phyloP scores from a whole-genome alignment of 2,113 vertebrate species.

The Phasianus colchicus region DNA sequence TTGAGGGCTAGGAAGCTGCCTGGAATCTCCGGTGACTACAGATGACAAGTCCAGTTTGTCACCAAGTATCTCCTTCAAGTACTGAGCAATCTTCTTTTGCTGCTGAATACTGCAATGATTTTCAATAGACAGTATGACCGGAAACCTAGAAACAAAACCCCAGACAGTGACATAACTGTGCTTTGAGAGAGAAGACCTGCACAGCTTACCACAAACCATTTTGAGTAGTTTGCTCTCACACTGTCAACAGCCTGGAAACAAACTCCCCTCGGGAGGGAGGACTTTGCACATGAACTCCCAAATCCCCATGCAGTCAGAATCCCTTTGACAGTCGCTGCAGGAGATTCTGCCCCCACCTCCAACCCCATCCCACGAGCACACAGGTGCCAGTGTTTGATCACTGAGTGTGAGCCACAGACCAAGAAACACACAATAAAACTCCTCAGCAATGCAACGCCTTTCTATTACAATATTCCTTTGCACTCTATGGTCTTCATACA shows the following conservation, averaged over 20 bases:
- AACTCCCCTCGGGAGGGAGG: not conserved
- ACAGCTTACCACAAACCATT: not conserved
- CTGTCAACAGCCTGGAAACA: not conserved
- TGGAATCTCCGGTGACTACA: conserved; percentile 81
- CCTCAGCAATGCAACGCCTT: not conserved
- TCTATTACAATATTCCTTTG: not conserved
- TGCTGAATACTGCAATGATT: conserved; percentile 97
- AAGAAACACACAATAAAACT: not conserved
- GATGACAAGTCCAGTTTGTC: conserved; percentile 91
- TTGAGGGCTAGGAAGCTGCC: conserved; percentile 91
- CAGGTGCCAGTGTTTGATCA: not conserved
- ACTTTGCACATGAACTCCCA: not conserved
- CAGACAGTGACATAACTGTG: not conserved
- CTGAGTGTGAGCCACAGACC: not conserved
- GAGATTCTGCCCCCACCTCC: not conserved
- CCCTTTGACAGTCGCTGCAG: not conserved
- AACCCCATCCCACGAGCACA: not conserved
- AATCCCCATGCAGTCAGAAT: not conserved
- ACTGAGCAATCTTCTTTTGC: conserved; percentile 95
- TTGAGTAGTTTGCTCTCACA: not conserved
- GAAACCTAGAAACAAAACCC: conserved; percentile 81
- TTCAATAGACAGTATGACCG: conserved; percentile 94
- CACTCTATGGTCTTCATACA: not conserved
- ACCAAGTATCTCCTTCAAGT: conserved; percentile 91
- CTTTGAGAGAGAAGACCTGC: not conserved